Evolutionary conservation across 2,797 vertebrate genomes (phyloP).

Genomic region (Zenarchopterus dispar): DNA sequence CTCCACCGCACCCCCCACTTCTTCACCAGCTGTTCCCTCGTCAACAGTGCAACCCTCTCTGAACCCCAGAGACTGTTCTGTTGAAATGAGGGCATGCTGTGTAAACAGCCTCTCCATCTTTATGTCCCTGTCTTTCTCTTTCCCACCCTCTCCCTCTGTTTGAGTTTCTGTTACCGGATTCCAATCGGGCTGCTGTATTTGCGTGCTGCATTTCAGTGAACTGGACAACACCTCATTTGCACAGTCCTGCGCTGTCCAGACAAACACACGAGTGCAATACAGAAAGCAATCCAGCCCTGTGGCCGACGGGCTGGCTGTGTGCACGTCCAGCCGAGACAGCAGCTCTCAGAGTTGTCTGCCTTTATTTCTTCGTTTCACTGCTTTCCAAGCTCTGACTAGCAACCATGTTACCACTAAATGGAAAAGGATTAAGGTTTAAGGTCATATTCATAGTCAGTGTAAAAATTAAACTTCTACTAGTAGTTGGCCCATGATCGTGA

Average conservation of each 20-base stretch:
- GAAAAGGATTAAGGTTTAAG: slow-evolving; percentile 41
- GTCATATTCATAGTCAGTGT: slow-evolving; percentile 39
- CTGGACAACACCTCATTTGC: slow-evolving; percentile 51
- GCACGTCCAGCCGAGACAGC: slow-evolving; percentile 45
- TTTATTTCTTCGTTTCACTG: slow-evolving; percentile 23
- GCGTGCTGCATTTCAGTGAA: slow-evolving; percentile 35
- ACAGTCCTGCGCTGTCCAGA: slow-evolving; percentile 48
- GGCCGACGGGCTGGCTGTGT: slow-evolving; percentile 21
- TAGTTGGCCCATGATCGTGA: slow-evolving; percentile 12
- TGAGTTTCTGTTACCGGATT: slow-evolving; percentile 45
- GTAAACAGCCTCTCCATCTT: slow-evolving; percentile 46
- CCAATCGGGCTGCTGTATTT: slow-evolving; percentile 22
- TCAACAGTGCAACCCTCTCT: slow-evolving; percentile 48
- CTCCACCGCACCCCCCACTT: neutral
- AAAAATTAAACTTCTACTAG: slow-evolving; percentile 19
- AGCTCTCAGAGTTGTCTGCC: slow-evolving; percentile 39
- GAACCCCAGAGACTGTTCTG: slow-evolving; percentile 60
- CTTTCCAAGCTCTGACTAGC: slow-evolving; percentile 41
- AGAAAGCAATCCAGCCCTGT: slow-evolving; percentile 35
- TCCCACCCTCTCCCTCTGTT: slow-evolving; percentile 25
- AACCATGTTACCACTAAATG: slow-evolving; percentile 22
- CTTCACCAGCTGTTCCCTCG: slow-evolving; percentile 58
- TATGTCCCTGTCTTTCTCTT: slow-evolving; percentile 2
- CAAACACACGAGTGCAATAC: slow-evolving; percentile 44
- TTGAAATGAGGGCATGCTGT: slow-evolving; percentile 62